Base-by-base conservation (phyloP, 1,140 invertebrate genomes). In the Rhagoletis pomonella region DNA sequence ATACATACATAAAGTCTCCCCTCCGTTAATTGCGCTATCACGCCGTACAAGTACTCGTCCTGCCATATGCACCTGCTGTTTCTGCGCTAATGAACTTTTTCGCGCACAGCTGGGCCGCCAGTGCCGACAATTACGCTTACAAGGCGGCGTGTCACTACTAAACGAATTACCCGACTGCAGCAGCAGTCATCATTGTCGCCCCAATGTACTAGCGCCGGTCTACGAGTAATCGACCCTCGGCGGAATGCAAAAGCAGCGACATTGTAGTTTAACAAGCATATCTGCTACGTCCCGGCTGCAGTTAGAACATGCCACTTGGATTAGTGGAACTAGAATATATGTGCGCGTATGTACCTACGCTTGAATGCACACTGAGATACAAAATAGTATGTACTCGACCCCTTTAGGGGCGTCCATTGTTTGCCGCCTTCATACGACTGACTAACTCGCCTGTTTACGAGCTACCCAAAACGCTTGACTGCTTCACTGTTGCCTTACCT, bases 401-500 rank as follows among this genome's bases (percentile, higher is more conserved):
- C 73, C 6, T 19, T 19, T 50, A 55, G 4, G 9, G n/a, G 60
- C 60, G 12, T 14, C n/a, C 7, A 62, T 62, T 62, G 60, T 55
- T 19, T 55, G 47, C n/a, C 73, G 14, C n/a, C n/a, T 62, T 9
- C 69, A n/a, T 29, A 29, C 29, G 29, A 29, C 67, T 14, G 44
- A 73, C 67, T n/a, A 81, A 14, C 39, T 73, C 14, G 14, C 42
- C 55, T 29, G 47, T 81, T 81, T 55, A 81, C 50, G 47, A 50
- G 69, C n/a, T 19, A 17, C 47, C 55, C 29, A 29, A 47, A 5
- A 47, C 47, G 47, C 73, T 29, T 81, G 44, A 55, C 47, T 81
- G 73, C 73, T 55, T 29, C 7, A 9, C 60, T 65, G 29, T 19
- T 29, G 29, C 10, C 17, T 91, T 87, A 93, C 92, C 92, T 93